phyloP scores from a whole-genome alignment of 2,113 vertebrate species.

The Sturnira hondurensis region DNA sequence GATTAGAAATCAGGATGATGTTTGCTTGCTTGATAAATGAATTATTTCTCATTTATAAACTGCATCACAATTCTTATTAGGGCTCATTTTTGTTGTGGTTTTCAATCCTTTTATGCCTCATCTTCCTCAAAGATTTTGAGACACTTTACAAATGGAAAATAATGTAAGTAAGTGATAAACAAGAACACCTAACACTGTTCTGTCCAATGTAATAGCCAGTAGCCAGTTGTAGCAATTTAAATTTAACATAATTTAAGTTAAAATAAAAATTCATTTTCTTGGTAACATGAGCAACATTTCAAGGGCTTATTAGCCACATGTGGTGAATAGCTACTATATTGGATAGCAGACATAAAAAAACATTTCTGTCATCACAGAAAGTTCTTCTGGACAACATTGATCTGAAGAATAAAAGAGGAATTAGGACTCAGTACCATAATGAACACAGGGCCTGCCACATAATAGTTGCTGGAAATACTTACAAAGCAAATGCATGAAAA shows the following conservation, averaged over 20 bases:
- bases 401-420: neutral
- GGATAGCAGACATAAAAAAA: neutral
- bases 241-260: neutral
- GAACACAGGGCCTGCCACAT: neutral
- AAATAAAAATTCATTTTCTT: neutral
- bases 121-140: neutral
- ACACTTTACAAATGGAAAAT: neutral
- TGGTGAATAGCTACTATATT: neutral
- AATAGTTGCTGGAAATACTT: neutral
- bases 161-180: neutral
- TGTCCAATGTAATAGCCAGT: too few relatives aligned
- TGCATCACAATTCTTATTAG: neutral
- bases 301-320: neutral
- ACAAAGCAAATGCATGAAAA: neutral
- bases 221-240: neutral
- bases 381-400: neutral
- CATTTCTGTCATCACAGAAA: neutral
- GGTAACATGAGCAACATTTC: neutral
- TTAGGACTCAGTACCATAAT: too few relatives aligned
- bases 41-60: neutral
- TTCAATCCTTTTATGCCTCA: neutral
- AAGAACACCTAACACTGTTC: neutral
- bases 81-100: neutral
- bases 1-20: fast-evolving
- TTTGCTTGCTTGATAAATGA: neutral